Percentiles rank a stretch among this genome's conserved stretches.
Evolutionary conservation across 2,113 vertebrate genomes (phyloP).

Genomic region (Falco punctatus): DNA sequence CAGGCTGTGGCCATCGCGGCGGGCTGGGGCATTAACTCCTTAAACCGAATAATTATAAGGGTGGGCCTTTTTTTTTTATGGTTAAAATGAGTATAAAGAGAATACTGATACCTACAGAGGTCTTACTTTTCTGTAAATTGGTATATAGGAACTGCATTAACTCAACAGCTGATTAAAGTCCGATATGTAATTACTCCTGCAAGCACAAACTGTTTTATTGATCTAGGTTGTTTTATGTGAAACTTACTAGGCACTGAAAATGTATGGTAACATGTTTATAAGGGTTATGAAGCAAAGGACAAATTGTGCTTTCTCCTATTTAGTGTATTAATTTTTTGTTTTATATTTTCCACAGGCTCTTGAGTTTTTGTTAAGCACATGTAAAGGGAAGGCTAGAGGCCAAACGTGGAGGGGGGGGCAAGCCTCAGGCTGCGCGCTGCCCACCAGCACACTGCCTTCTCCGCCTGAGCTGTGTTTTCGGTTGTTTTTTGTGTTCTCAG

Average conservation of each 20-base stretch:
- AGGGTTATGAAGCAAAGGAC: not conserved
- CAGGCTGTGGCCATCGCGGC: not conserved
- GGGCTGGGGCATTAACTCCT: not conserved
- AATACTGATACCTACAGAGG: not conserved
- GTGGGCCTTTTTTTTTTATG: not conserved
- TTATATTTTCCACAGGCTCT: slow-evolving; percentile 81
- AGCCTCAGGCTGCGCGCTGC: not conserved
- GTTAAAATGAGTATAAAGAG: not conserved
- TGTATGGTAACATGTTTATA: not conserved
- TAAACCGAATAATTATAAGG: not conserved
- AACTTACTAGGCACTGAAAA: not conserved
- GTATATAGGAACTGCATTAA: not conserved
- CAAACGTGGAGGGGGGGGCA: too few relatives aligned
- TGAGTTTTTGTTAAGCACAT: slow-evolving; percentile 91
- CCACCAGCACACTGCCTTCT: too few relatives aligned
- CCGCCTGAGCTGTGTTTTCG: rapidly evolving
- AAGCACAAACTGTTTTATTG: not conserved
- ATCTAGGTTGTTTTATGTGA: not conserved
- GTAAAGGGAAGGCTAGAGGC: slow-evolving; percentile 71
- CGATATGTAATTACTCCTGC: not conserved
- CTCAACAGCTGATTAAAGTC: not conserved
- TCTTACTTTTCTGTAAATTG: not conserved
- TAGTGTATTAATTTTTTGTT: slow-evolving; percentile 61
- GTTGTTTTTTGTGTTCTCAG: too few relatives aligned
- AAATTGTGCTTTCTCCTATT: not conserved